These are phyloP conservation scores for Acanthis flammea DNA, from an alignment of 2,797 vertebrate species.

Conservation along the genomic window DNA sequence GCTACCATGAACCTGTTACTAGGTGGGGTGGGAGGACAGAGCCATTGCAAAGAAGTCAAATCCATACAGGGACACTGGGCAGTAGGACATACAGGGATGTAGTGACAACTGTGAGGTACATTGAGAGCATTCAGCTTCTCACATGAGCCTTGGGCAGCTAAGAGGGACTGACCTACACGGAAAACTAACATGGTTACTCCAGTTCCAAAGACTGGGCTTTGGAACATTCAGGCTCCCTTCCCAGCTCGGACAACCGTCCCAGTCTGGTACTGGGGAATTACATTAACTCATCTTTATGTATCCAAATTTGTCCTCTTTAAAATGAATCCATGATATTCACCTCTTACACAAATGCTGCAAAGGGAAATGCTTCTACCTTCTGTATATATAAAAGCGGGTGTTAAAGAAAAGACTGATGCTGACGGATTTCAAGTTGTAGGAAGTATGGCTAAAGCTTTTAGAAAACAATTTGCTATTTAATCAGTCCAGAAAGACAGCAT, in stretches of 20 bases:
- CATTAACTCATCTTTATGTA: not conserved
- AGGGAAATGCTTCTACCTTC: not conserved
- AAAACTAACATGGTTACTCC: not conserved
- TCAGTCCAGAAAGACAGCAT: not conserved
- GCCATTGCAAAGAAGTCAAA: not conserved
- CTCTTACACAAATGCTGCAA: not conserved
- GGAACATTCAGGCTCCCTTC: not conserved
- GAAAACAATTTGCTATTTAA: not conserved
- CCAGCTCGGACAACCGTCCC: not conserved
- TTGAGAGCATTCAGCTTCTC: not conserved
- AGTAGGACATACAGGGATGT: rapidly evolving
- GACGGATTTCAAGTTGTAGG: not conserved
- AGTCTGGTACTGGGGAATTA: not conserved
- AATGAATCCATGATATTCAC: not conserved
- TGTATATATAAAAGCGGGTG: not conserved
- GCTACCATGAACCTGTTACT: not conserved
- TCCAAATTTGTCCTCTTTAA: not conserved
- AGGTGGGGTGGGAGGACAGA: not conserved
- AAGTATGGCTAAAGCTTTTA: not conserved
- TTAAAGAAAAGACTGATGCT: not conserved
- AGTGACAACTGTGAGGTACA: not conserved
- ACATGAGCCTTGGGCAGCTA: not conserved
- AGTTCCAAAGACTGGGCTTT: not conserved
- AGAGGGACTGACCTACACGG: not conserved
- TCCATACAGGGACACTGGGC: not conserved